Evolutionary conservation across 2,797 vertebrate species (phyloP).

Genomic region (Betta splendens): DNA sequence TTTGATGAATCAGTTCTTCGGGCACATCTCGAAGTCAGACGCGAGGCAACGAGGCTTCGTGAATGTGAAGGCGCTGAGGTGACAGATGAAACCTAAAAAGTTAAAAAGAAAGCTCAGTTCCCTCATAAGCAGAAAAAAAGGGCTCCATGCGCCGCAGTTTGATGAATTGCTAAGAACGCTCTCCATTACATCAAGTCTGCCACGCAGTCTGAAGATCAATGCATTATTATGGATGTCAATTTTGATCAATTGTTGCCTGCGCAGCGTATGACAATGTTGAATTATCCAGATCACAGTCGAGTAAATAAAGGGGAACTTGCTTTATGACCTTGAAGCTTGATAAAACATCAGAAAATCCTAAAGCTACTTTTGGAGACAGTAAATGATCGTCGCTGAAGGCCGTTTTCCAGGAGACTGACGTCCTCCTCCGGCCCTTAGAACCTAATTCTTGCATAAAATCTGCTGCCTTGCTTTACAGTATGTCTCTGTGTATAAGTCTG

Average conservation of each 20-base stretch:
- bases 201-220: not conserved
- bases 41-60: not conserved
- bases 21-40: not conserved
- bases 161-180: not conserved
- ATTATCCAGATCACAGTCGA: not conserved
- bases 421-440: slow-evolving; percentile 34
- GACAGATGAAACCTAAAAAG: slow-evolving; percentile 11
- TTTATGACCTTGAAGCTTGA: not conserved
- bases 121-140: slow-evolving; percentile 1
- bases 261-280: not conserved
- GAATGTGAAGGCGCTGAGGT: slow-evolving; percentile 1
- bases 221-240: not conserved
- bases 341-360: not conserved
- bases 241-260: not conserved
- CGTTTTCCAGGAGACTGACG: slow-evolving; percentile 30
- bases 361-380: slow-evolving; percentile 5
- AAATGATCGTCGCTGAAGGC: slow-evolving; percentile 27
- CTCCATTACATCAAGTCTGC: not conserved
- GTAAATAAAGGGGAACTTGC: not conserved
- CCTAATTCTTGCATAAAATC: slow-evolving; percentile 51
- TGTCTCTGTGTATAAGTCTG: slow-evolving; percentile 44
- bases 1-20: not conserved
- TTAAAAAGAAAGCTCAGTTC: slow-evolving; percentile 10
- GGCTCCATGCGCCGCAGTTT: not conserved
- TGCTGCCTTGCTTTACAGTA: slow-evolving; percentile 21